Evolutionary conservation across 2,113 vertebrate genomes (phyloP), one percentile per base, ranked within the genome.

Genomic region (Nettapus auritus): DNA sequence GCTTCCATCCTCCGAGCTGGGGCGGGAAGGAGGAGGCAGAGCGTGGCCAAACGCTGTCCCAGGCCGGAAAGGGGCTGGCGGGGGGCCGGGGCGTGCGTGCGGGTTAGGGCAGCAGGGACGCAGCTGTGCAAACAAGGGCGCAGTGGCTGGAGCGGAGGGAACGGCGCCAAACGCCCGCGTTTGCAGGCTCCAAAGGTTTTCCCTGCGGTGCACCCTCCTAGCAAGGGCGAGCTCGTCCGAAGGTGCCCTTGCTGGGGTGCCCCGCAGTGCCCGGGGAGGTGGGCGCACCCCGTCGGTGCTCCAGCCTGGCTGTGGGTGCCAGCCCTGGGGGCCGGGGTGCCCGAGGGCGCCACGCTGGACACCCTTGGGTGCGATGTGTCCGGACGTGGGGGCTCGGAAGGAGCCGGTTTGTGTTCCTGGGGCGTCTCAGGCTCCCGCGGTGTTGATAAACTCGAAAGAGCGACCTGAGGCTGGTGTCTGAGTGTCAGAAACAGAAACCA

Each of bases 401-500:
- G 70, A 94, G 88, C 57, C 75, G 28, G 20, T 82, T n/a, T 80
- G 29, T 22, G 71, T 38, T 57, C 53, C 25, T 22, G 69, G 68
- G 89, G 89, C 44, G 78, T 94, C 89, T 81, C 83, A 33, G 9
- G 59, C n/a, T 66, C 14, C 77, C 75, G 77, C 60, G 70, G 80
- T 29, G 90, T 86, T 89, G 91, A 93, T 95, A 92, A 95, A 95
- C 80, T 36, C 42, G 71, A 82, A 8, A 1, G 86, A 92, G 86
- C 70, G 29, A 95, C 95, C 95, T 68, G 83, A 33, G 95, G 95
- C 95, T 96, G 94, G 46, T 95, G 95, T 94, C 91, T 96, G 95
- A 94, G 94, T 93, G 93, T 92, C 19, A 56, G 96, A 94, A 97
- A 95, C 95, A 96, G 96, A 96, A 97, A 97, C 95, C 95, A 96